These are phyloP conservation scores for Ardeotis arabs DNA, from an alignment of 2,113 vertebrate genomes.

Conservation along the genomic window DNA sequence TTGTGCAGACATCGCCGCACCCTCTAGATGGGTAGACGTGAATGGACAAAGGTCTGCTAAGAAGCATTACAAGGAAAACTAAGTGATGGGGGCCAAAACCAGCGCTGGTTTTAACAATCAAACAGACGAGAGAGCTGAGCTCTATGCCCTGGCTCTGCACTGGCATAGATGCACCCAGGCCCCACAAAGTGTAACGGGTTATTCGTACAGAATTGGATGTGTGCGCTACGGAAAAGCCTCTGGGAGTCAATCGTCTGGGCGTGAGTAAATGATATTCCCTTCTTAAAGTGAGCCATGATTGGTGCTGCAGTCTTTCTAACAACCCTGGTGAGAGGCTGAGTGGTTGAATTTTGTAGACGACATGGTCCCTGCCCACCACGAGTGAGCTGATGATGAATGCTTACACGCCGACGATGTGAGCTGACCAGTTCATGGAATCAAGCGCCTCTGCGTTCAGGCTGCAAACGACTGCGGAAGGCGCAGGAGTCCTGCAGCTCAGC, in stretches of 20 bases:
- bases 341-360: neutral
- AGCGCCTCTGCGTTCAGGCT: neutral
- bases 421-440: neutral
- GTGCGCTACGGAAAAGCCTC: neutral
- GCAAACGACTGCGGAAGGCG: neutral
- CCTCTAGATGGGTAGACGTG: neutral
- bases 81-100: neutral
- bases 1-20: rapidly evolving
- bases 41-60: neutral
- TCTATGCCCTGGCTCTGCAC: neutral
- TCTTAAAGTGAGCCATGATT: rapidly evolving
- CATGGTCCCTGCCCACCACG: neutral
- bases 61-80: too few relatives aligned
- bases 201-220: neutral
- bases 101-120: neutral
- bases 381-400: neutral
- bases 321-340: neutral
- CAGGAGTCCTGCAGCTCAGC: neutral
- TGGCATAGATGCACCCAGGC: neutral
- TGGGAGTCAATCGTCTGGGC: neutral
- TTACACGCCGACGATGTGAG: too few relatives aligned
- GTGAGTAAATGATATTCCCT: neutral
- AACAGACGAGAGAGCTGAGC: neutral
- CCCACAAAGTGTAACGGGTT: too few relatives aligned
- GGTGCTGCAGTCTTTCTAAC: neutral